phyloP scores from a whole-genome alignment of 1,140 invertebrate species.

The Diabrotica undecimpunctata region DNA sequence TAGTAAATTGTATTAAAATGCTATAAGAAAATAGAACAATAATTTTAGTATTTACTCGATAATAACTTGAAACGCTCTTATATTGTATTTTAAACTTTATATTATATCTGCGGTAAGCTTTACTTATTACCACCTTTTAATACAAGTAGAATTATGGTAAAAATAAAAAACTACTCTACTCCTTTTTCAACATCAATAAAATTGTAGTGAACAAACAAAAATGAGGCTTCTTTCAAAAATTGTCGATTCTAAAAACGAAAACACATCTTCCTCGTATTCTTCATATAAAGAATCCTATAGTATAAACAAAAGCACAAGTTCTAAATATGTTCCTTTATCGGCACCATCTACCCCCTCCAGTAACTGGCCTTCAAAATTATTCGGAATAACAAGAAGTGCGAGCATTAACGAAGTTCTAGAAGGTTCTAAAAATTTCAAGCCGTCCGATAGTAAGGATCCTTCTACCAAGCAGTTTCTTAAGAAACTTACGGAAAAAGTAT shows the following conservation, averaged over 20 bases:
- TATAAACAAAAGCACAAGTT: conserved; percentile 31
- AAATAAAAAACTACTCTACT: no score
- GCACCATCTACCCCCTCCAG: conserved; percentile 27
- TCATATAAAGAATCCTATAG: conserved; percentile 31
- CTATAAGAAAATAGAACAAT: no score
- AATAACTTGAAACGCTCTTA: no score
- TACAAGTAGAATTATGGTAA: no score
- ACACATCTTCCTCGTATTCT: conserved; percentile 26
- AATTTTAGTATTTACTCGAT: no score
- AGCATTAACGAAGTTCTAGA: conserved; percentile 44
- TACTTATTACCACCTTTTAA: no score
- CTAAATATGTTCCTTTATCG: conserved; percentile 27
- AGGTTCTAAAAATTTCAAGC: conserved; percentile 69
- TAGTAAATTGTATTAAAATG: no score
- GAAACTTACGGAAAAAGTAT: conserved; percentile 71
- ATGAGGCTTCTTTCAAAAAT: conserved; percentile 36
- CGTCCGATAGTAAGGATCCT: conserved; percentile 78
- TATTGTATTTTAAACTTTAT: no score
- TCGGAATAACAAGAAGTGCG: conserved; percentile 36
- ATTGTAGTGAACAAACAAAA: neutral
- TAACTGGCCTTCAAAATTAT: conserved; percentile 22
- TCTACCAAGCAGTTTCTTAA: conserved; percentile 75
- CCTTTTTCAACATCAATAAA: no score
- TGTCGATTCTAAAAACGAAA: conserved; percentile 33
- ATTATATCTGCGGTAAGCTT: no score